Percentiles rank a stretch among this genome's conserved stretches.
These are phyloP conservation scores for Muscicapa striata DNA, from an alignment of 2,797 vertebrate genomes.

Conservation along the genomic window DNA sequence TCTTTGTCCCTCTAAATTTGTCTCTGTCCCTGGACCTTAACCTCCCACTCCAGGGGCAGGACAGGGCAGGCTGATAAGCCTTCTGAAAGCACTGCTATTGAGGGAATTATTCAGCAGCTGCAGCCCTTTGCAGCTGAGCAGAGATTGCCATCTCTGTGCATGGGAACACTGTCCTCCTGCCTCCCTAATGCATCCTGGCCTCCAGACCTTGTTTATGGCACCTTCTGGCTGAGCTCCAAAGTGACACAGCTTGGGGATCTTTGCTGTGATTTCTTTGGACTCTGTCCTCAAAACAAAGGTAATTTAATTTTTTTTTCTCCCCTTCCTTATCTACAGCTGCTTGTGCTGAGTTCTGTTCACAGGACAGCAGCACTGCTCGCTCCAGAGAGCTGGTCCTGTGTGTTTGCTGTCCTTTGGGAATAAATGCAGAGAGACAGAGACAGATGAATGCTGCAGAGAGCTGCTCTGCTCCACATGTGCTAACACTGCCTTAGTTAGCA, in stretches of 20 bases:
- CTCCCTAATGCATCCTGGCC: background rate
- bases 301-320: rapidly evolving
- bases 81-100: slow-evolving; percentile 10
- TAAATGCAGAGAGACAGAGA: background rate
- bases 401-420: background rate
- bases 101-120: slow-evolving; percentile 44
- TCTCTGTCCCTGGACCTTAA: slow-evolving; percentile 34
- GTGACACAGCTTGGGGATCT: background rate
- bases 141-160: slow-evolving; percentile 53
- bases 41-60: slow-evolving; percentile 39
- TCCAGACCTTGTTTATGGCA: slow-evolving; percentile 41
- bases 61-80: slow-evolving; percentile 43
- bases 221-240: background rate
- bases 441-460: background rate
- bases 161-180: background rate
- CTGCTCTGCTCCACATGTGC: background rate
- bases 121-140: slow-evolving; percentile 38
- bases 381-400: background rate
- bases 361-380: background rate
- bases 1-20: slow-evolving; percentile 42
- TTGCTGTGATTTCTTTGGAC: background rate
- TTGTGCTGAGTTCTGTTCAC: background rate
- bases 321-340: background rate
- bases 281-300: background rate
- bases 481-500: background rate